These are phyloP conservation scores for Rambutsinella grinnellia DNA, from an alignment of 2,888 invertebrate species.

Conservation along the genomic window DNA sequence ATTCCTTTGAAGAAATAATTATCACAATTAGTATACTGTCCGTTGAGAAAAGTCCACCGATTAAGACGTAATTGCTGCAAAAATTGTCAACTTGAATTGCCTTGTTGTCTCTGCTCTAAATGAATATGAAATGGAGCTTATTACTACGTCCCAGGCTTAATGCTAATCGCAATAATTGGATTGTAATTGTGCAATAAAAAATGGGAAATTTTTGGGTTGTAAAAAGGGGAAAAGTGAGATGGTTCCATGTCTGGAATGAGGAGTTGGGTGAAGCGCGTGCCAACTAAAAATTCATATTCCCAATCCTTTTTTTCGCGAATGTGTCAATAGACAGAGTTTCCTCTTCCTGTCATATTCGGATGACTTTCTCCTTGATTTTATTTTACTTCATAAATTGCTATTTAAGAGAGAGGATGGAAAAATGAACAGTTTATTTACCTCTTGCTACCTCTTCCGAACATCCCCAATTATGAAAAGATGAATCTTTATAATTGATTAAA, in stretches of 20 bases:
- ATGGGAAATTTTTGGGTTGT: too few relatives aligned
- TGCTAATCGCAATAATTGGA: not conserved
- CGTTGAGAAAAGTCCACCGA: not conserved
- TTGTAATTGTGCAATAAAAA: too few relatives aligned
- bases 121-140: too few relatives aligned
- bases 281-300: not conserved
- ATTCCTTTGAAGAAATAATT: not conserved
- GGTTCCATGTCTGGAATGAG: too few relatives aligned
- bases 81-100: not conserved
- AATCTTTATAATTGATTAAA: too few relatives aligned
- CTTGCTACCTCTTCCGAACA: constrained; percentile 47
- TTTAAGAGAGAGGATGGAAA: not conserved
- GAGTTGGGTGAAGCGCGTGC: too few relatives aligned
- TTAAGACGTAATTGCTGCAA: not conserved
- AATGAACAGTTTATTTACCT: constrained; percentile 1
- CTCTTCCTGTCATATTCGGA: not conserved
- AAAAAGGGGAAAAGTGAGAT: too few relatives aligned
- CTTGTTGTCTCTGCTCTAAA: too few relatives aligned
- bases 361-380: not conserved
- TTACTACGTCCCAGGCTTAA: too few relatives aligned
- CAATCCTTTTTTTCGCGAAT: not conserved
- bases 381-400: not conserved
- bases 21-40: not conserved
- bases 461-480: constrained; percentile 44
- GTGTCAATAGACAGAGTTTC: not conserved